phyloP scores from a whole-genome alignment of 2,888 invertebrate species.

The Cephalotes varians region DNA sequence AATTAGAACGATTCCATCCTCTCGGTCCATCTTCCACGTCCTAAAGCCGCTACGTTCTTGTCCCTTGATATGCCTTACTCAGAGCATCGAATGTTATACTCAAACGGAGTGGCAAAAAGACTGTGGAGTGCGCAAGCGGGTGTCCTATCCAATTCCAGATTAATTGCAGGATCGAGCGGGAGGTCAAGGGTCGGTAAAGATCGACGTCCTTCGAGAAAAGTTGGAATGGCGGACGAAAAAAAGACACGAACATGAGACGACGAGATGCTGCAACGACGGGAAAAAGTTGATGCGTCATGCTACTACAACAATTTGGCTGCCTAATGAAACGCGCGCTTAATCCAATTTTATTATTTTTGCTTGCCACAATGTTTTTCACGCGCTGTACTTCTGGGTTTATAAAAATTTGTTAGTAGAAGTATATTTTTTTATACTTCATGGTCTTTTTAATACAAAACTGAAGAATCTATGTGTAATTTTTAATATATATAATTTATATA shows the following conservation, averaged over 20 bases:
- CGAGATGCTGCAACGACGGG: conserved; percentile 8
- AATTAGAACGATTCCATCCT: conserved; percentile 17
- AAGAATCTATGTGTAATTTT: not conserved
- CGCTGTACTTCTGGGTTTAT: not conserved
- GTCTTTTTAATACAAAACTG: not conserved
- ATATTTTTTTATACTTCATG: not conserved
- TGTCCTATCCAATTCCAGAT: conserved; percentile 81
- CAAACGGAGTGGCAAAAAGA: conserved; percentile 43
- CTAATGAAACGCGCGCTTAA: conserved; percentile 27
- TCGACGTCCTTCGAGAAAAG: conserved; percentile 9
- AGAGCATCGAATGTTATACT: conserved; percentile 52
- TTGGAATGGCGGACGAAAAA: conserved; percentile 22
- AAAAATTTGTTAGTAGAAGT: not conserved
- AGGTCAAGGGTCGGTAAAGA: conserved; percentile 70
- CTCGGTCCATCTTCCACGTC: conserved; percentile 32
- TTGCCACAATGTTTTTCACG: not conserved
- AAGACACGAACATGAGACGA: conserved; percentile 7
- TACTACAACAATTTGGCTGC: conserved; percentile 40
- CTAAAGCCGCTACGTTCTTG: conserved; percentile 10
- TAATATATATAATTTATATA: too few species aligned
- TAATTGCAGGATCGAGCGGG: conserved; percentile 78
- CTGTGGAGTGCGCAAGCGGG: conserved; percentile 41
- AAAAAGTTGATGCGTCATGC: conserved; percentile 44
- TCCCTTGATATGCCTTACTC: conserved; percentile 44
- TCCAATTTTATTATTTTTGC: conserved; percentile 17